Conservation (phyloP, 2,797 vertebrate species). For the Epinephelus malabaricus region DNA sequence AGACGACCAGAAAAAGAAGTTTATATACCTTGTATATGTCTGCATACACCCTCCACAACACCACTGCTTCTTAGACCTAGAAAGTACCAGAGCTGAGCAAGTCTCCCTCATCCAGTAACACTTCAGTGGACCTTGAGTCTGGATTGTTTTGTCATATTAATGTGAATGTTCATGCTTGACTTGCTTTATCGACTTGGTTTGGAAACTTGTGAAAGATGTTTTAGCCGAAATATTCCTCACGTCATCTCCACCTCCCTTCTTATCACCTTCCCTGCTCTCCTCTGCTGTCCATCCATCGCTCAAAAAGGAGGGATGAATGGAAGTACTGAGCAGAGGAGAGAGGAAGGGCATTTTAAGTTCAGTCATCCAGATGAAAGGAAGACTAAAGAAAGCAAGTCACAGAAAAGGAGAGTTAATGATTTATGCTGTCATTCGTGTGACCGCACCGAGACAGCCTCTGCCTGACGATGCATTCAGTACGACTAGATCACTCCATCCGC, state of each 20-base stretch:
- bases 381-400: slow-evolving; percentile 65
- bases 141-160: not conserved
- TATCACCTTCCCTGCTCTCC: not conserved
- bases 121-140: not conserved
- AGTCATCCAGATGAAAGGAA: slow-evolving; percentile 65
- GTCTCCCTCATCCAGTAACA: not conserved
- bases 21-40: too few species aligned
- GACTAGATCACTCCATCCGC: slow-evolving; percentile 59
- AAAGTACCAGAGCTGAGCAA: not conserved
- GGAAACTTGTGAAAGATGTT: slow-evolving; percentile 23
- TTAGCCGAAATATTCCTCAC: slow-evolving; percentile 7
- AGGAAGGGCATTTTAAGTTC: slow-evolving; percentile 61
- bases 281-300: slow-evolving; percentile 41
- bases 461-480: slow-evolving; percentile 64
- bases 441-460: slow-evolving; percentile 58
- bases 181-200: not conserved
- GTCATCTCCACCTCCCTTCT: not conserved
- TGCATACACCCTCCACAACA: too few species aligned
- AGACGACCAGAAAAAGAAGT: too few species aligned
- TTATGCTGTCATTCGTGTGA: slow-evolving; percentile 70
- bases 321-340: slow-evolving; percentile 34
- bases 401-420: slow-evolving; percentile 67
- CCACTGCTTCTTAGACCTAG: not conserved
- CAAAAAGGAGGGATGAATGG: slow-evolving; percentile 39
- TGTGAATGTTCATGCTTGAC: not conserved